Percentiles rank a stretch among this genome's conserved stretches.
Conservation (phyloP, 1,140 invertebrate genomes). For the Glomeris maerens region DNA sequence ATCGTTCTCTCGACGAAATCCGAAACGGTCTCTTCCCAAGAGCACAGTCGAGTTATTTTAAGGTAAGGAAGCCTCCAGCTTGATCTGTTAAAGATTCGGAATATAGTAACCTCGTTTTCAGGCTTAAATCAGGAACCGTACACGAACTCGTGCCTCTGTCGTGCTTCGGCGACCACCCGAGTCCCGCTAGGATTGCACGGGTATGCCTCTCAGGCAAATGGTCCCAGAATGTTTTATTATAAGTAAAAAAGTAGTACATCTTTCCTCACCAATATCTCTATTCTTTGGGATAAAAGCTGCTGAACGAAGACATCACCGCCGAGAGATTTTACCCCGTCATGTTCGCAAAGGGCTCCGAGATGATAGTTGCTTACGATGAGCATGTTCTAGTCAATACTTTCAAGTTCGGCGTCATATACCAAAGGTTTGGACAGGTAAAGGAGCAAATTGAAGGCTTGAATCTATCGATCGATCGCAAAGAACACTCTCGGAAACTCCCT, state of each 20-base stretch:
- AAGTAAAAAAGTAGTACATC: neutral
- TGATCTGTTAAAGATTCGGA: neutral
- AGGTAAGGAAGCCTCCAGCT: slow-evolving; percentile 21
- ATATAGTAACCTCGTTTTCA: slow-evolving; percentile 19
- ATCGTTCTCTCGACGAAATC: slow-evolving; percentile 79
- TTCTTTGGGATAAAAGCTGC: slow-evolving; percentile 38
- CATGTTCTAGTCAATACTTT: slow-evolving; percentile 88
- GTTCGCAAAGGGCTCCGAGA: slow-evolving; percentile 65
- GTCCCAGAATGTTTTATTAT: neutral
- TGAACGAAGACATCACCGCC: slow-evolving; percentile 77
- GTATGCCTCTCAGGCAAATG: slow-evolving; percentile 28
- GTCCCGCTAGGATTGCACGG: slow-evolving; percentile 71
- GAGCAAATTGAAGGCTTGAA: no score
- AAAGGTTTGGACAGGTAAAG: slow-evolving; percentile 68
- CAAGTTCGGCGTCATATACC: slow-evolving; percentile 97
- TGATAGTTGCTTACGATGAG: slow-evolving; percentile 90
- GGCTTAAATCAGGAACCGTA: slow-evolving; percentile 62
- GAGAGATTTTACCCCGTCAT: slow-evolving; percentile 74
- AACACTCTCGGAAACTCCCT: no score
- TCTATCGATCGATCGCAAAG: no score
- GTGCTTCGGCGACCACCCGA: slow-evolving; percentile 48
- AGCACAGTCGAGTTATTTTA: slow-evolving; percentile 67
- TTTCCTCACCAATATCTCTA: neutral
- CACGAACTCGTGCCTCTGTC: slow-evolving; percentile 64
- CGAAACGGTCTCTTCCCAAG: slow-evolving; percentile 69